Conservation (phyloP, 2,888 invertebrate species). For the Parnassius apollo region DNA sequence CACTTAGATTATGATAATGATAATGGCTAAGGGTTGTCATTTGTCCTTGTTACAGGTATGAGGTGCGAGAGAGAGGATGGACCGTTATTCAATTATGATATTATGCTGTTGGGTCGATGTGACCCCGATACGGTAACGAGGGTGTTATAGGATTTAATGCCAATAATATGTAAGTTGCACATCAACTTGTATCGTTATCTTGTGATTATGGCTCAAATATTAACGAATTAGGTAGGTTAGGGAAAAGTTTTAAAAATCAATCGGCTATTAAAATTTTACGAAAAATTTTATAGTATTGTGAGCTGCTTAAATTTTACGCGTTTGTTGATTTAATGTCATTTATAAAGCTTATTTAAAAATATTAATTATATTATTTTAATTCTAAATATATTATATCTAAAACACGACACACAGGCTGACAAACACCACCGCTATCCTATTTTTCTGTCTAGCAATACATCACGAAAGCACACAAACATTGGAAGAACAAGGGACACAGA, state of each 20-base stretch:
- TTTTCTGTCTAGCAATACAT: conserved; percentile 4
- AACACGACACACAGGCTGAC: conserved; percentile 18
- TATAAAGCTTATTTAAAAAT: no score
- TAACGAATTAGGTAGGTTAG: no score
- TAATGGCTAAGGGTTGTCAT: conserved; percentile 6
- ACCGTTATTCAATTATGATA: conserved; percentile 14
- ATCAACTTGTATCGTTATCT: neutral
- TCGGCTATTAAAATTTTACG: no score
- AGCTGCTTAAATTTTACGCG: no score
- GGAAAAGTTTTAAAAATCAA: no score
- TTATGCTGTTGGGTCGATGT: conserved; percentile 6
- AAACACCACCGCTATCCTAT: conserved; percentile 1
- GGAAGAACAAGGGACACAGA: conserved; percentile 2
- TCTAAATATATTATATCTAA: neutral
- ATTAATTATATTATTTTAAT: no score
- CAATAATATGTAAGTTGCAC: neutral
- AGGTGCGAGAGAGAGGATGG: conserved; percentile 1
- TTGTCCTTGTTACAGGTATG: neutral
- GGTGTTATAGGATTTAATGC: conserved; percentile 17
- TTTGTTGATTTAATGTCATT: no score
- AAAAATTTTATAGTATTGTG: no score
- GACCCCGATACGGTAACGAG: conserved; percentile 10
- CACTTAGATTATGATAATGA: conserved; percentile 7
- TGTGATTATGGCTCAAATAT: no score
- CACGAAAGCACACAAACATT: conserved; percentile 31